Evolutionary conservation across 2,888 invertebrate species (phyloP).

Genomic region (Neoascia interrupta): DNA sequence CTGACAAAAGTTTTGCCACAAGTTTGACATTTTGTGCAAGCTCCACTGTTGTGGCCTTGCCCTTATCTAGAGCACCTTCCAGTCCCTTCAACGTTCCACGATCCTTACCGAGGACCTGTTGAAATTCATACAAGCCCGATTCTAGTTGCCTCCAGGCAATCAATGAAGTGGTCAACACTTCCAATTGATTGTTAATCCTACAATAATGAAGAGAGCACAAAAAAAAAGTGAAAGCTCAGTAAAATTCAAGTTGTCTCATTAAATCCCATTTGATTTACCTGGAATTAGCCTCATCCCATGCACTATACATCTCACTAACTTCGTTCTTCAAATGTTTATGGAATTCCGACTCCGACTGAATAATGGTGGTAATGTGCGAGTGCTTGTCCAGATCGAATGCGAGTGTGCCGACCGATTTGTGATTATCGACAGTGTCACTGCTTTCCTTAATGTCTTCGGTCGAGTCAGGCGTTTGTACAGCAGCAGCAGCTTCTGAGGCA

Average conservation of each 20-base stretch:
- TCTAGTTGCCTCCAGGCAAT: conserved; percentile 89
- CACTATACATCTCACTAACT: conserved; percentile 85
- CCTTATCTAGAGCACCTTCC: conserved; percentile 78
- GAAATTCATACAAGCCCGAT: conserved; percentile 87
- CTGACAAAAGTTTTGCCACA: conserved; percentile 79
- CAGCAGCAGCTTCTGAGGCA: conserved; percentile 19
- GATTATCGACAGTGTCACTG: conserved; percentile 62
- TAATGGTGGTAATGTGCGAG: conserved; percentile 72
- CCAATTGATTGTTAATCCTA: conserved; percentile 87
- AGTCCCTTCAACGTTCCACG: conserved; percentile 79
- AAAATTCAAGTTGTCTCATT: too few relatives aligned
- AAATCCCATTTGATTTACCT: conserved; percentile 83
- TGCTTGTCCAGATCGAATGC: conserved; percentile 68
- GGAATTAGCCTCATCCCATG: conserved; percentile 86
- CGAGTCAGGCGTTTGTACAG: conserved; percentile 20
- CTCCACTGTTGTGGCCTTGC: conserved; percentile 77
- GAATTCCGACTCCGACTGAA: conserved; percentile 78
- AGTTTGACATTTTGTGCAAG: conserved; percentile 79
- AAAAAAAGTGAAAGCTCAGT: too few relatives aligned
- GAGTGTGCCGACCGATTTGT: conserved; percentile 53
- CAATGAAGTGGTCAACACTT: conserved; percentile 86
- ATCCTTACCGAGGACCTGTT: conserved; percentile 88
- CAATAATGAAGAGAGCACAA: too few relatives aligned
- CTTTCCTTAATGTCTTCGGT: conserved; percentile 68
- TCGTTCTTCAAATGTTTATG: conserved; percentile 83